Conservation (phyloP, 2,797 vertebrate genomes). For the Parauchenoglanis ngamensis region DNA sequence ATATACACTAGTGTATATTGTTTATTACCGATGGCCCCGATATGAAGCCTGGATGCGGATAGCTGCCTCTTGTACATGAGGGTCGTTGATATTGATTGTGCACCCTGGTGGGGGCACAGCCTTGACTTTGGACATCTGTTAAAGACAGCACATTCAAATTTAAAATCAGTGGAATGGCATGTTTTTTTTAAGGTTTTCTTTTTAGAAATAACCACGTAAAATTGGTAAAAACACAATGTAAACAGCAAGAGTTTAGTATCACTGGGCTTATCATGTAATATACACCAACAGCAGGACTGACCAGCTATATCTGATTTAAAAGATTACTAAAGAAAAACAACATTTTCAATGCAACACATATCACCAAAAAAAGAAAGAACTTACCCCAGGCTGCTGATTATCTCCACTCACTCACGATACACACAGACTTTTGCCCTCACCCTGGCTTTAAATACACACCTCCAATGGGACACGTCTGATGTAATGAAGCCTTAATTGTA, state of each 20-base stretch:
- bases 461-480: background rate
- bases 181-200: background rate
- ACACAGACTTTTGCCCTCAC: background rate
- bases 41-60: conserved; percentile 77
- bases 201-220: background rate
- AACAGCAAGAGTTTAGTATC: background rate
- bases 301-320: background rate
- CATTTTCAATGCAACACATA: background rate
- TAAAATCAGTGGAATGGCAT: background rate
- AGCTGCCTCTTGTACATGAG: conserved; percentile 71
- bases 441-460: conserved; percentile 1
- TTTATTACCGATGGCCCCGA: conserved; percentile 64
- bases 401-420: background rate
- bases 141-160: background rate
- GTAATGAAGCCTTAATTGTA: background rate
- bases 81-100: conserved; percentile 70
- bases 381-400: background rate
- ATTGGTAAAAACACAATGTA: background rate
- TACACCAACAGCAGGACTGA: background rate
- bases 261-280: background rate
- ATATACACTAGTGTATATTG: background rate
- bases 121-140: conserved; percentile 50
- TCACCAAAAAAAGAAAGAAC: background rate
- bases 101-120: conserved; percentile 64
- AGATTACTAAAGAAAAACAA: background rate